A percentile compares a stretch with the other conserved stretches of the same genome.
phyloP scores from a whole-genome alignment of 2,888 invertebrate species.

The Hirtodrosophila alboralis region DNA sequence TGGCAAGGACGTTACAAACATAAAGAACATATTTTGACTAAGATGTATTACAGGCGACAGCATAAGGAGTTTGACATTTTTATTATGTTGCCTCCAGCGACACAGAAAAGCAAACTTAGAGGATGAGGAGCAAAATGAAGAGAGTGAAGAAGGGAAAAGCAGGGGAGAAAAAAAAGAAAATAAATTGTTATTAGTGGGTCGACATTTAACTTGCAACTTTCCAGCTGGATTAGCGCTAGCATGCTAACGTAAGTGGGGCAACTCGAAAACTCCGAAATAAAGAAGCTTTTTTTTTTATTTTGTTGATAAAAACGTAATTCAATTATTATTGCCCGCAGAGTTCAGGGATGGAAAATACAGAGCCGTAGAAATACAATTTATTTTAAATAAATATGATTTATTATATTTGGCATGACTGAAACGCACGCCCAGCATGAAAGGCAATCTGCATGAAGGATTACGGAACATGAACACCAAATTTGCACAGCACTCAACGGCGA shows the following conservation, averaged over 20 bases:
- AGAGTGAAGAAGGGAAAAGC: background rate
- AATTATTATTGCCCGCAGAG: conserved; percentile 67
- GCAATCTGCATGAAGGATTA: conserved; percentile 65
- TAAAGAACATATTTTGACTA: conserved; percentile 73
- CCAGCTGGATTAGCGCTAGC: conserved; percentile 28
- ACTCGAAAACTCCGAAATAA: conserved; percentile 20
- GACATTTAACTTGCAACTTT: conserved; percentile 36
- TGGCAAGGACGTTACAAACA: conserved; percentile 39
- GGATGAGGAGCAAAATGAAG: no score
- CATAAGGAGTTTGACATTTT: conserved; percentile 79
- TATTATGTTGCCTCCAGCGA: conserved; percentile 63
- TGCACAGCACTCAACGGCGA: conserved; percentile 61
- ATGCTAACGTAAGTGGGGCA: conserved; percentile 19
- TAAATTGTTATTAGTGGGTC: conserved; percentile 23
- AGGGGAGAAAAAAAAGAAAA: background rate
- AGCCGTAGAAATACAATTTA: conserved; percentile 61
- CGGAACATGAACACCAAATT: conserved; percentile 57
- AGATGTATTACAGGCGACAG: conserved; percentile 77
- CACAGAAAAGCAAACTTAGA: conserved; percentile 2
- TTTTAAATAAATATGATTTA: conserved; percentile 79
- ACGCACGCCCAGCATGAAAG: conserved; percentile 14
- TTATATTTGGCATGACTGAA: conserved; percentile 63
- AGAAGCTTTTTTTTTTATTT: no score
- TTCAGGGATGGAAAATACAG: conserved; percentile 3
- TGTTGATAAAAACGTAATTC: conserved; percentile 66